These are phyloP conservation scores for Gymnoscopelus braueri DNA, from an alignment of 2,797 vertebrate genomes.

Conservation along the genomic window DNA sequence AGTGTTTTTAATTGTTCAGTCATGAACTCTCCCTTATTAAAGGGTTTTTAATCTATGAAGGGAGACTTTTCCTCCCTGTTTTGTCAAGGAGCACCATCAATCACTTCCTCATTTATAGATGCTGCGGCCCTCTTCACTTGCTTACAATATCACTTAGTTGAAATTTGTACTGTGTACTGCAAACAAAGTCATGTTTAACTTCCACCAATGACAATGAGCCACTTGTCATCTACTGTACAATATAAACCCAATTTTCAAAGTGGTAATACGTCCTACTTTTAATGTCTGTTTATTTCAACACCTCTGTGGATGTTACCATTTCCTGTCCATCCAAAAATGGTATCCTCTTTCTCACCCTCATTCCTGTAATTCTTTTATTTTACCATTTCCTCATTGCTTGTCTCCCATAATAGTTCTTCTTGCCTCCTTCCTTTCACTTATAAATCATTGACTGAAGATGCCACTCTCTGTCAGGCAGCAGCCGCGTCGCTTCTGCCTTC, in stretches of 20 bases:
- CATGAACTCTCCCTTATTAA: no score
- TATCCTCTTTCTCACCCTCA: conserved; percentile 28
- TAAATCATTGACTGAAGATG: conserved; percentile 84
- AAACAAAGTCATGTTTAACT: background rate
- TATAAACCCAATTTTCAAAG: background rate
- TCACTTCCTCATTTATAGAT: background rate
- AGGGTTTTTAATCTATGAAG: no score
- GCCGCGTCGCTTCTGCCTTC: conserved; percentile 82
- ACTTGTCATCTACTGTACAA: background rate
- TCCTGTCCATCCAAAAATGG: background rate
- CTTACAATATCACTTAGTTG: background rate
- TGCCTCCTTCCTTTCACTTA: conserved; percentile 49
- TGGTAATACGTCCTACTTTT: background rate
- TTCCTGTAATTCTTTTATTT: conserved; percentile 73
- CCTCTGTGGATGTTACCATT: background rate
- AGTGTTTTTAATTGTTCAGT: no score
- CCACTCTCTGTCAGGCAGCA: conserved; percentile 81
- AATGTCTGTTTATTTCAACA: background rate
- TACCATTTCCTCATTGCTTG: conserved; percentile 60
- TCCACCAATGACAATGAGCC: background rate
- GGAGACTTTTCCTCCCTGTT: no score
- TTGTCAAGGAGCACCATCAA: background rate
- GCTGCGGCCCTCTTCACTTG: no score
- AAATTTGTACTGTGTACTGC: background rate
- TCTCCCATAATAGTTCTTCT: conserved; percentile 82